Base-by-base conservation (phyloP, 2,113 vertebrate species). In the Tragelaphus strepsiceros region DNA sequence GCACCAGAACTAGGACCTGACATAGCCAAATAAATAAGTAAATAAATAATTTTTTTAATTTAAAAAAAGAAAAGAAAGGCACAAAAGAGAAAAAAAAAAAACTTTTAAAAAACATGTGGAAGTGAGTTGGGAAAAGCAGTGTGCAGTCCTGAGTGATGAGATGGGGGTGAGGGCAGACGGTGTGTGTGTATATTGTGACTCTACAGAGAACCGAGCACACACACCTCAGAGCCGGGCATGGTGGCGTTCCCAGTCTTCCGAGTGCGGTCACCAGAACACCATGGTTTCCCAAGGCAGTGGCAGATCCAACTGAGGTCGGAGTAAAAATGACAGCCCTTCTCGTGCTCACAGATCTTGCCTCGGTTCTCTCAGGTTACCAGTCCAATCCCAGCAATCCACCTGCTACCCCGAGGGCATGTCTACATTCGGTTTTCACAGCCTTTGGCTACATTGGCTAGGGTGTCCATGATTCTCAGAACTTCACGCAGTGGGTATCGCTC, bases 401-500 rank as follows among this genome's bases (percentile, higher is more conserved):
- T 32, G 16, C 35, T 5, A 22, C 17, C 16, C 43, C 56, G 80
- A 49, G 53, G 19, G 26, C 2, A 21, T 35, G 49, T 43, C 54
- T 15, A 9, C 14, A 4, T 0, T 0, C 21, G 9, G 4, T 19
- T 32, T 35, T 56, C 93, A 46, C 7, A 77, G 49, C 30, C 61
- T 2, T 12, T 1, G 0, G 71, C 30, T 26, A 17, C 61, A 2
- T 3, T 5, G 46, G 6, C 19, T 58, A 5, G 11, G 3, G 9
- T 32, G 12, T 2, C 49, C 7, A 0, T 2, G 39, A 24, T 8
- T 88, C 74, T 59, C n/a, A 35, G 21, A 86, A 28, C 30, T 58
- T 56, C 51, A 17, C 1, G 2, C 0, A 22, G 30, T 26, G 39
- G 39, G 5, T 39, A 1, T 15, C 0, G 0, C 35, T 19, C 12